Percentiles rank a stretch among this genome's conserved stretches.
phyloP scores from a whole-genome alignment of 2,888 invertebrate species.

The Siphlonurus alternatus region DNA sequence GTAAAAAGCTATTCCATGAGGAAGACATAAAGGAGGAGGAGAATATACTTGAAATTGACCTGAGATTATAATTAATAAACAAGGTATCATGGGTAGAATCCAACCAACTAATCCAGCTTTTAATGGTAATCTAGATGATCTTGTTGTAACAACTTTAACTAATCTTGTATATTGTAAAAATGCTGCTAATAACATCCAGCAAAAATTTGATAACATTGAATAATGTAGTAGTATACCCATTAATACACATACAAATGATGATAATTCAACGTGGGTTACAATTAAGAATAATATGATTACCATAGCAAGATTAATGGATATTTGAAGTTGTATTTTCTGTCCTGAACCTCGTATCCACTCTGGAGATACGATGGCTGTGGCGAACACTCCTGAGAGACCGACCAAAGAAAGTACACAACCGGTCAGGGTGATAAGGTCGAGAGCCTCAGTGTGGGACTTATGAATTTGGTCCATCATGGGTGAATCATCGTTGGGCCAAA shows the following conservation, averaged over 20 bases:
- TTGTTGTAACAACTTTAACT: constrained; percentile 4
- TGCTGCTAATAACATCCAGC: constrained; percentile 12
- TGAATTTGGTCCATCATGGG: not conserved
- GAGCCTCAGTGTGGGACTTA: not conserved
- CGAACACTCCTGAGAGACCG: constrained; percentile 9
- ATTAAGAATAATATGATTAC: constrained; percentile 8
- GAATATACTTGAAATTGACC: constrained; percentile 3
- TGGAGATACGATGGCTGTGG: constrained; percentile 9
- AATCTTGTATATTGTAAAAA: constrained; percentile 11
- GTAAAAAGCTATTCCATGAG: constrained; percentile 8
- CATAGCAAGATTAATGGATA: constrained; percentile 6
- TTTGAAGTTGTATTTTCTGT: constrained; percentile 10
- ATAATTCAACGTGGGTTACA: not conserved
- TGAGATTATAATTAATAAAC: constrained; percentile 1
- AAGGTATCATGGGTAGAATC: constrained; percentile 10
- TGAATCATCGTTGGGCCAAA: constrained; percentile 2
- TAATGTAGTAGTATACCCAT: constrained; percentile 10
- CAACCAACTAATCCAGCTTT: constrained; percentile 11
- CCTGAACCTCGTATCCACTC: constrained; percentile 9
- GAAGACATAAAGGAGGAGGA: constrained; percentile 8
- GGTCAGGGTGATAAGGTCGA: constrained; percentile 9
- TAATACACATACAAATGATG: not conserved
- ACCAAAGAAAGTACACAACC: constrained; percentile 9
- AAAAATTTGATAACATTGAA: constrained; percentile 10
- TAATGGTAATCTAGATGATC: constrained; percentile 9